phyloP scores from a whole-genome alignment of 2,797 vertebrate species.

The Podarcis siculus region DNA sequence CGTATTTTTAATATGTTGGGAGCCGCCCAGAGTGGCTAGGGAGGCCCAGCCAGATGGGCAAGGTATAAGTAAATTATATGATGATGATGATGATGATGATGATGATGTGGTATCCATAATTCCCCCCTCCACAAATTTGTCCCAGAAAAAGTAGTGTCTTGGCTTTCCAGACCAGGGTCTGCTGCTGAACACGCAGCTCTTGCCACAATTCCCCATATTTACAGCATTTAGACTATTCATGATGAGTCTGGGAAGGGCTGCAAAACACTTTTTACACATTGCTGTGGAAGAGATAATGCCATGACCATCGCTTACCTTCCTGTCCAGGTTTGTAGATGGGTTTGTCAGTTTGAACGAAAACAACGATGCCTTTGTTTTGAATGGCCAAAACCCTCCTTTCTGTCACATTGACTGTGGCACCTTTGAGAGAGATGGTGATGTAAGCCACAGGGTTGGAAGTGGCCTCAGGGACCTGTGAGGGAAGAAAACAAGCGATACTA shows the following conservation, averaged over 20 bases:
- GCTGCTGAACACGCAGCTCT: neutral
- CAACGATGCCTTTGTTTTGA: slow-evolving; percentile 43
- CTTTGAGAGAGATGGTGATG: slow-evolving; percentile 68
- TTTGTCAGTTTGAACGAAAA: slow-evolving; percentile 76
- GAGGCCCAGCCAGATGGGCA: too few species aligned
- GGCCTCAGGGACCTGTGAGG: slow-evolving; percentile 54
- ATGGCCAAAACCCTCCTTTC: slow-evolving; percentile 65
- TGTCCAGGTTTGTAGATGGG: slow-evolving; percentile 74
- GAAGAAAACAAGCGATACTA: neutral
- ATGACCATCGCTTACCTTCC: slow-evolving; percentile 57
- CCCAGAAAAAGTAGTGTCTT: too few species aligned
- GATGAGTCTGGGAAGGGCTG: neutral
- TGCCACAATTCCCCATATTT: neutral
- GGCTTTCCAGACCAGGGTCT: neutral
- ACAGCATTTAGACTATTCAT: neutral
- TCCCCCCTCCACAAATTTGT: too few species aligned
- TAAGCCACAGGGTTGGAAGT: slow-evolving; percentile 58
- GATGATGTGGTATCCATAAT: too few species aligned
- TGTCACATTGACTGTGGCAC: slow-evolving; percentile 49
- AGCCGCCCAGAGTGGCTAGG: too few species aligned
- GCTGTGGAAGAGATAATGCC: neutral
- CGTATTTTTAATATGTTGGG: too few species aligned
- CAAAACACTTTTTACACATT: neutral
- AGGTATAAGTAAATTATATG: too few species aligned
- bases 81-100: too few species aligned